phyloP scores from a whole-genome alignment of 2,888 invertebrate species.

The Belgica antarctica region DNA sequence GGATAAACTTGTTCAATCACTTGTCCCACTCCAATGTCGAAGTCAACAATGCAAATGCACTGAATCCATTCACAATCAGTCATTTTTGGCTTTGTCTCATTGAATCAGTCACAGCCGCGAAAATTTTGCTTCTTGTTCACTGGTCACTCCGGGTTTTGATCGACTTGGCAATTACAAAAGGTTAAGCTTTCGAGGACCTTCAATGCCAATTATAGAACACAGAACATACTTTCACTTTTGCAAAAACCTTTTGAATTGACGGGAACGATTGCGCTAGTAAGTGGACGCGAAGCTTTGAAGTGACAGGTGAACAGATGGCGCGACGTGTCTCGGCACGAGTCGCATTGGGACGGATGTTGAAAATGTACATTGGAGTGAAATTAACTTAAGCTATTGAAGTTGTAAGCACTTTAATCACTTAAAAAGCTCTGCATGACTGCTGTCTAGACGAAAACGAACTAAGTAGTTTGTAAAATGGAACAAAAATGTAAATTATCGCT shows the following conservation, averaged over 20 bases:
- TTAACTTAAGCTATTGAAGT: too few relatives aligned
- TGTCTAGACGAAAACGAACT: too few relatives aligned
- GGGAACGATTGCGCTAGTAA: neutral
- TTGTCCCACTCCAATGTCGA: slow-evolving; percentile 32
- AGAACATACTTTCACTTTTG: slow-evolving; percentile 11
- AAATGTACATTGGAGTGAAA: too few relatives aligned
- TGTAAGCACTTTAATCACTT: too few relatives aligned
- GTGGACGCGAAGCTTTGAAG: slow-evolving; percentile 4
- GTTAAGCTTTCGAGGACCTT: neutral
- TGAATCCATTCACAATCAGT: neutral
- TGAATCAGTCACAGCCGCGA: neutral
- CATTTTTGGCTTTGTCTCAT: neutral
- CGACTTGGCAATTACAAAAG: neutral
- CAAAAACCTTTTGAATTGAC: neutral
- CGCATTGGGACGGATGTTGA: too few relatives aligned
- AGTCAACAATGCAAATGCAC: slow-evolving; percentile 22
- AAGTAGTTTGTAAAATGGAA: too few relatives aligned
- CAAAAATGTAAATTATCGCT: too few relatives aligned
- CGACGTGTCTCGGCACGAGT: too few relatives aligned
- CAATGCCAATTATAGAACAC: neutral
- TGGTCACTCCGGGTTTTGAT: too few relatives aligned
- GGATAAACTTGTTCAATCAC: slow-evolving; percentile 30
- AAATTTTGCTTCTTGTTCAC: too few relatives aligned
- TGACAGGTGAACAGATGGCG: too few relatives aligned
- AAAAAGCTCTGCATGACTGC: too few relatives aligned